Conservation (phyloP, 2,888 invertebrate genomes). For the Drosophila paracracens region DNA sequence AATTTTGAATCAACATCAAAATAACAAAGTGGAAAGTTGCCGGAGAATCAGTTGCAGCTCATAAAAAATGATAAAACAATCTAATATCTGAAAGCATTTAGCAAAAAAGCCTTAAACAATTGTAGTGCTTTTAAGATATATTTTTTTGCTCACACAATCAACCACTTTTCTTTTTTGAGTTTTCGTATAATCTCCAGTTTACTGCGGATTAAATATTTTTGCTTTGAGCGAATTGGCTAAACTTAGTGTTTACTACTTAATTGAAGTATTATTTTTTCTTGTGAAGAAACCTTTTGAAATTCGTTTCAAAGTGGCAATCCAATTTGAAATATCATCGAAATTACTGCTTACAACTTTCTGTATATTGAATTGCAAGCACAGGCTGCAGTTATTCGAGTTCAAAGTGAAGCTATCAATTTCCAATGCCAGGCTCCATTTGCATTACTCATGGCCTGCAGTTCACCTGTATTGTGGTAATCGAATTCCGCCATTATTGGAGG, state of each 20-base stretch:
- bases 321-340: slow-evolving; percentile 32
- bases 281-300: slow-evolving; percentile 28
- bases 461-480: slow-evolving; percentile 34
- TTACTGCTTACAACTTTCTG: slow-evolving; percentile 9
- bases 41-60: not conserved
- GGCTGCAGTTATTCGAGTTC: slow-evolving; percentile 37
- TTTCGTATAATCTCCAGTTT: not conserved
- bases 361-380: slow-evolving; percentile 25
- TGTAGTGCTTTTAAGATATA: not conserved
- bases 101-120: not conserved
- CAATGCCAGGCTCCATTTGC: slow-evolving; percentile 55
- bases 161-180: not conserved
- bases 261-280: not conserved
- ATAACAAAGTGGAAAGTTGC: not conserved
- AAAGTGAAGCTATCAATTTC: slow-evolving; percentile 54
- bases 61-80: not conserved
- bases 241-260: not conserved
- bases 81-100: not conserved
- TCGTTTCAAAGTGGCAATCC: slow-evolving; percentile 11
- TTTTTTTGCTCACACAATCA: not conserved
- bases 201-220: not conserved
- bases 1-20: not conserved
- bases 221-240: not conserved
- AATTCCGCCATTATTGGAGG: slow-evolving; percentile 34
- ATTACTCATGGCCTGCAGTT: slow-evolving; percentile 60